Evolutionary conservation across 1,140 invertebrate genomes (phyloP).

Genomic region (Coenobita brevimanus): DNA sequence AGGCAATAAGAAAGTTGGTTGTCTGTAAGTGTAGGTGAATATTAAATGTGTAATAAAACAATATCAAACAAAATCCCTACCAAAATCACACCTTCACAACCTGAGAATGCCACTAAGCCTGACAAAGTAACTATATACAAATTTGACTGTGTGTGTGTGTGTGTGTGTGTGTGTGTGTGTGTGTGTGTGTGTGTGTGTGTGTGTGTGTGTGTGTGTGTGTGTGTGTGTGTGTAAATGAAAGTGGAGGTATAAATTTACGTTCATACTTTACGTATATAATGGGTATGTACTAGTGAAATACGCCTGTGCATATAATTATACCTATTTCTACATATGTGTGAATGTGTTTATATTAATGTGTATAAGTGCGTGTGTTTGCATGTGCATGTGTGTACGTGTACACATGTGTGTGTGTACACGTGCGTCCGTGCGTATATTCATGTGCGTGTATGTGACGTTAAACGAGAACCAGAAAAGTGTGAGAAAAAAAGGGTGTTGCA

Average conservation of each 20-base stretch:
- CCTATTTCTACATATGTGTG: background rate
- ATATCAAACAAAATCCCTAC: too few relatives aligned
- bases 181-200: too few relatives aligned
- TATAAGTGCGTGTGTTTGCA: background rate
- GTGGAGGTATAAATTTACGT: background rate
- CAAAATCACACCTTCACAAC: background rate
- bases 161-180: background rate
- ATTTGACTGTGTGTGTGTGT: constrained; percentile 15
- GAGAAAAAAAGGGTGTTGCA: background rate
- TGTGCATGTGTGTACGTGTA: background rate
- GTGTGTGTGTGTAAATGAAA: background rate
- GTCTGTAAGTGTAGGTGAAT: too few relatives aligned
- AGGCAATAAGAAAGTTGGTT: too few relatives aligned
- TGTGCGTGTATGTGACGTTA: constrained; percentile 6
- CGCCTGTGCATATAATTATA: background rate
- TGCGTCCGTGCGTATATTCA: background rate
- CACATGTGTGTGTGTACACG: background rate
- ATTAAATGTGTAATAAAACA: too few relatives aligned
- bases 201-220: constrained; percentile 12
- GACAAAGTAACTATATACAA: constrained; percentile 19
- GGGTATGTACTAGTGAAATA: background rate
- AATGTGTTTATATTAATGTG: background rate
- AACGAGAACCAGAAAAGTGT: background rate
- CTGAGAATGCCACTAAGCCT: background rate
- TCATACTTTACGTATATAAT: background rate